Base-by-base conservation (phyloP, 2,888 invertebrate genomes). In the Rotaria macrura region DNA sequence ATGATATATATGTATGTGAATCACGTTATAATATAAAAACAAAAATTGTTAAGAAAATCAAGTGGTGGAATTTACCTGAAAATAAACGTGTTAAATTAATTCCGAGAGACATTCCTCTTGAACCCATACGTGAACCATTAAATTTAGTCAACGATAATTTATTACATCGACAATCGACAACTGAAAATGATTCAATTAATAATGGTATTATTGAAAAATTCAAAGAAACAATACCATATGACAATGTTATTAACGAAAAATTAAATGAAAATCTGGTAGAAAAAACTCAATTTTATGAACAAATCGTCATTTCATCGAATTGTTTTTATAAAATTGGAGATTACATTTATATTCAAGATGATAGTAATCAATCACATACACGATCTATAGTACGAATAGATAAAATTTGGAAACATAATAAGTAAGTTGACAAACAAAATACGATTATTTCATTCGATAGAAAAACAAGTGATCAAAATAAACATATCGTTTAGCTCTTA, bases 1-100 rank as follows among this genome's bases (percentile, higher is more conserved):
- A 95, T 89, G 97, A 99, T 91, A 94, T 98, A 1, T 99, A 94
- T 89, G 97, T 98, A 0, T 98, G 98, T 90, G 98, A 99, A 91
- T 96, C 95, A 38, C 93, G 96, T 10, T 99, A 99, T 91, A 95
- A 94, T 88, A 94, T 95, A 0, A 94, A 94, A 88, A 93, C 94
- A 65, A 93, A 96, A 87, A 94, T 94, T 88, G 98, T 98, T 91
- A 96, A 96, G 91, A 97, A 97, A 91, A 95, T 98, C 55, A 92
- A 92, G 89, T 79, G 79, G 79, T 92, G 92, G 92, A 91, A 90
- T 86, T 89, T 90, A 79, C 91, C 93, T 93, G 87, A 94, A 93
- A 94, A 93, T 92, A 89, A 93, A 91, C 88, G 93, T 91, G 90
- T 94, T 3, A 93, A 93, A 88, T 91, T 95, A 87, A 91, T 94